These are phyloP conservation scores for Orbicella faveolata DNA, from an alignment of 64 coral and sea anemone species.

Conservation along the genomic window DNA sequence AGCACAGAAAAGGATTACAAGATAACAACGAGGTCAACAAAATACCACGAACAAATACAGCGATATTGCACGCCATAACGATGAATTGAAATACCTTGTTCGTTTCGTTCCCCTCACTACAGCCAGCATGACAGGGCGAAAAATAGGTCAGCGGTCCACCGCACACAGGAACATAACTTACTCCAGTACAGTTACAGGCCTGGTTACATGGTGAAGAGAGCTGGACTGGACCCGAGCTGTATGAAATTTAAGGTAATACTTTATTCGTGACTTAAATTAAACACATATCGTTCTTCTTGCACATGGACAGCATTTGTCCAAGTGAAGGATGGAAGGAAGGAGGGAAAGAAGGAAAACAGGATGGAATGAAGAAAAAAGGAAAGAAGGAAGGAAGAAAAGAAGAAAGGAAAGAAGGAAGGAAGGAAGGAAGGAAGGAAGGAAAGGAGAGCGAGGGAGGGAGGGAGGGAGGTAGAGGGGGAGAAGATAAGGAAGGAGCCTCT, in stretches of 20 bases:
- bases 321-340: too few relatives aligned
- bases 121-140: conserved; percentile 31
- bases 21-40: not conserved
- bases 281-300: not conserved
- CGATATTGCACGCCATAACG: too few relatives aligned
- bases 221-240: not conserved
- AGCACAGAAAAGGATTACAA: not conserved
- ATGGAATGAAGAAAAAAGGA: too few relatives aligned
- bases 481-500: not conserved
- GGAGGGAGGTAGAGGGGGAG: not conserved
- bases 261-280: not conserved
- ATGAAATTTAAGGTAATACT: not conserved
- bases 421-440: not conserved
- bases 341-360: too few relatives aligned
- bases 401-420: too few relatives aligned
- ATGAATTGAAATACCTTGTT: not conserved
- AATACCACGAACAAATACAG: not conserved
- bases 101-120: not conserved
- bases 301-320: not conserved
- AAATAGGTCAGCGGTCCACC: conserved; percentile 3
- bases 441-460: not conserved
- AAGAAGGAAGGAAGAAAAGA: too few relatives aligned
- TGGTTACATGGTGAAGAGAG: not conserved
- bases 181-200: conserved; percentile 17
- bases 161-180: conserved; percentile 6